phyloP scores from a whole-genome alignment of 2,113 vertebrate species.

The Zootoca vivipara region DNA sequence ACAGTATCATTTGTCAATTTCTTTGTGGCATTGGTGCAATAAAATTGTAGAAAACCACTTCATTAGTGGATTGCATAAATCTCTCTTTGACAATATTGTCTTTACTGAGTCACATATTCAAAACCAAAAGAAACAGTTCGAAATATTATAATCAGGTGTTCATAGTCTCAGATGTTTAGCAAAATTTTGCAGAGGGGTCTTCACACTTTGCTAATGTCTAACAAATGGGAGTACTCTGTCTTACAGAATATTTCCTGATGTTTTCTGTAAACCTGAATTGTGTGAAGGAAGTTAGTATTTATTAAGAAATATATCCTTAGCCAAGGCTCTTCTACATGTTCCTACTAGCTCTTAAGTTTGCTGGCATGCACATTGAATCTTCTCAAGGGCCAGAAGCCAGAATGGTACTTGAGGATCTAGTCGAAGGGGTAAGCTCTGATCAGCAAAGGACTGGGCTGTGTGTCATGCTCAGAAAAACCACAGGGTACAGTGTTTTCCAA shows the following conservation, averaged over 20 bases:
- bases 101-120: background rate
- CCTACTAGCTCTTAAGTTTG: background rate
- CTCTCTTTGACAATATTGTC: background rate
- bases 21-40: constrained; percentile 82
- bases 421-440: background rate
- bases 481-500: background rate
- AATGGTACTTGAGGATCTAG: background rate
- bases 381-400: background rate
- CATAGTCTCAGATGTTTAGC: background rate
- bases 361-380: background rate
- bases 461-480: background rate
- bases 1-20: constrained; percentile 69
- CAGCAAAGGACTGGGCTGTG: background rate
- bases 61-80: constrained; percentile 26
- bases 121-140: background rate
- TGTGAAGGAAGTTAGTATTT: background rate
- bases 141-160: background rate
- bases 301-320: background rate
- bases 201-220: background rate
- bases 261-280: background rate
- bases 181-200: background rate
- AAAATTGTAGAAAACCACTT: constrained; percentile 75
- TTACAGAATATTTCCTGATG: background rate
- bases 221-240: background rate
- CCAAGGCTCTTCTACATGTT: background rate